These are phyloP conservation scores for Bambusicola thoracicus DNA, from an alignment of 2,113 vertebrate species.

Conservation along the genomic window DNA sequence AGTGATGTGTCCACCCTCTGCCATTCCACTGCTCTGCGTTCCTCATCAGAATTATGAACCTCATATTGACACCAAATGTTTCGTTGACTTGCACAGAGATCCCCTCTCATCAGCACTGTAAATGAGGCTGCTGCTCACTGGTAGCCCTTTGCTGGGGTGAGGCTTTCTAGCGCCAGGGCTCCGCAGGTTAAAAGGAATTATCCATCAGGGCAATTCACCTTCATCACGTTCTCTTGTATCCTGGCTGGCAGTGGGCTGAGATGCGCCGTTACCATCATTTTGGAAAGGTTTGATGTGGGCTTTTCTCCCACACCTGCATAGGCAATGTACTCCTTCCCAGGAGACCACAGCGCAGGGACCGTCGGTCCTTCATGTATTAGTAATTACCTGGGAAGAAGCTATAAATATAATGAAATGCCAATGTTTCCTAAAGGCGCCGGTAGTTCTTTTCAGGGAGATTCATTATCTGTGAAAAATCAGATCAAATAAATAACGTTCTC, in stretches of 20 bases:
- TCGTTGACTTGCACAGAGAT: rapidly evolving
- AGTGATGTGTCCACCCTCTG: not conserved
- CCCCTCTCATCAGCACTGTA: rapidly evolving
- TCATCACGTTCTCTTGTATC: not conserved
- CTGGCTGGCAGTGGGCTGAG: slow-evolving; percentile 5
- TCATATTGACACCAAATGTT: not conserved
- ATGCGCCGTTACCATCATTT: not conserved
- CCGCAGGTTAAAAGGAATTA: not conserved
- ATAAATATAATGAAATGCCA: slow-evolving; percentile 25
- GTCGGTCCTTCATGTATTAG: slow-evolving; percentile 30
- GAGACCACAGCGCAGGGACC: not conserved
- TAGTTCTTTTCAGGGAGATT: slow-evolving; percentile 26
- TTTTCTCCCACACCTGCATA: not conserved
- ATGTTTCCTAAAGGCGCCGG: slow-evolving; percentile 6
- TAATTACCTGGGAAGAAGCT: slow-evolving; percentile 44
- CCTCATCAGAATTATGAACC: not conserved
- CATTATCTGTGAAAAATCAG: slow-evolving; percentile 46
- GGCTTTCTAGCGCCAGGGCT: not conserved
- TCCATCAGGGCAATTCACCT: not conserved
- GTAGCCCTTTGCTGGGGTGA: not conserved
- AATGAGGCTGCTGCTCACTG: not conserved
- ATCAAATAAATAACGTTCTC: slow-evolving; percentile 33
- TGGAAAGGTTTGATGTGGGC: not conserved
- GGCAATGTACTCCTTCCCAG: not conserved
- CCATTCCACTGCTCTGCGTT: rapidly evolving